phyloP scores from a whole-genome alignment of 2,797 vertebrate genomes.

The Taeniopygia guttata region DNA sequence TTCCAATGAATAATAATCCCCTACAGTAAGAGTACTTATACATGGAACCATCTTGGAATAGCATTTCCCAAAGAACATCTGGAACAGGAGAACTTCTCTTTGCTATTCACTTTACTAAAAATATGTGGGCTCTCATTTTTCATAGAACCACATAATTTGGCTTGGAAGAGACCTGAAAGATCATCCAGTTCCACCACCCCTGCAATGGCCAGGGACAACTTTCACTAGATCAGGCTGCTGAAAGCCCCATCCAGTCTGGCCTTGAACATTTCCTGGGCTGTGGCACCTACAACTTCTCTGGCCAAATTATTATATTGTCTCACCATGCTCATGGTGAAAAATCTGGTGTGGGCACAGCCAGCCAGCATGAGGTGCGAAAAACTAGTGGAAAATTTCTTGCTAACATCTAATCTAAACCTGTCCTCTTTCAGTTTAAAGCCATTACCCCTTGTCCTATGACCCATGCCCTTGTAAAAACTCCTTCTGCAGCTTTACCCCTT shows the following conservation, averaged over 20 bases:
- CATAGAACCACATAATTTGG: not conserved
- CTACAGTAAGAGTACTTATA: not conserved
- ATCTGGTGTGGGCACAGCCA: not conserved
- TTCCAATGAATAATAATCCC: not conserved
- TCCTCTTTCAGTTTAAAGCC: not conserved
- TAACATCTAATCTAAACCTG: not conserved
- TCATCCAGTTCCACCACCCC: not conserved
- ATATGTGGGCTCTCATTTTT: not conserved
- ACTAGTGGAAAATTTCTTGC: not conserved
- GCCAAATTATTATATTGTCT: not conserved
- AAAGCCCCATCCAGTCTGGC: not conserved
- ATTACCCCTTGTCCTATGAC: not conserved
- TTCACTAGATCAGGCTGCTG: not conserved
- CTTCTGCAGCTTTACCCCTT: not conserved
- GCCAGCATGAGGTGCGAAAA: not conserved
- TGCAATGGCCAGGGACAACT: not conserved
- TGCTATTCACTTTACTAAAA: not conserved
- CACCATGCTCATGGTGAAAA: not conserved
- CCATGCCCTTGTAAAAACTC: not conserved
- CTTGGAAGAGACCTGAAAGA: not conserved
- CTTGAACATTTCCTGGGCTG: not conserved
- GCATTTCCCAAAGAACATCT: not conserved
- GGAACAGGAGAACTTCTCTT: not conserved
- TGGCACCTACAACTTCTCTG: not conserved
- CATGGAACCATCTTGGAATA: not conserved